phyloP scores from a whole-genome alignment of 1,140 invertebrate species.

The Drosophila pruinosa region DNA sequence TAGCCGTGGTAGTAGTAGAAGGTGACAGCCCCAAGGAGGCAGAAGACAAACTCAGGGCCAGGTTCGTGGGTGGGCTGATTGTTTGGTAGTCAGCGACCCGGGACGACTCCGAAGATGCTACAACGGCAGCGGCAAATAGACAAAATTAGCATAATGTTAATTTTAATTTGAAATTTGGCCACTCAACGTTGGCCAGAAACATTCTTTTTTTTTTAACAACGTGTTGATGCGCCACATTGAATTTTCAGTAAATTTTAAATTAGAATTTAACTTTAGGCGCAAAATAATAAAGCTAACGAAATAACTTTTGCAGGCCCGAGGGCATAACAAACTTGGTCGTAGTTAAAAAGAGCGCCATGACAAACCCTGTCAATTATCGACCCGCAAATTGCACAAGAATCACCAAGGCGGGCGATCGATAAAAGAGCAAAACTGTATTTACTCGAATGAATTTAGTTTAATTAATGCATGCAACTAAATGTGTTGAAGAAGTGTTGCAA shows the following conservation, averaged over 20 bases:
- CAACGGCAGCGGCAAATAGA: slow-evolving; percentile 50
- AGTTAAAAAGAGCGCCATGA: not conserved
- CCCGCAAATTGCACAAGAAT: not conserved
- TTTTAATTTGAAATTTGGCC: slow-evolving; percentile 79
- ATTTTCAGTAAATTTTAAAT: slow-evolving; percentile 39
- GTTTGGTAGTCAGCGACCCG: slow-evolving; percentile 71
- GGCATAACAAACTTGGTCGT: not conserved
- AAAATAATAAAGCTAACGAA: not conserved
- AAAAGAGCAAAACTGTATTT: not conserved
- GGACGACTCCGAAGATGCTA: slow-evolving; percentile 35
- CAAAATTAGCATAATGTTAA: slow-evolving; percentile 77
- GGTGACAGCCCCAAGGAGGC: slow-evolving; percentile 32
- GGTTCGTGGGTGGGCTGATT: slow-evolving; percentile 64
- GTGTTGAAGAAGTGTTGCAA: slow-evolving; percentile 14
- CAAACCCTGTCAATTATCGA: not conserved
- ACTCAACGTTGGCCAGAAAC: slow-evolving; percentile 65
- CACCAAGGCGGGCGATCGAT: not conserved
- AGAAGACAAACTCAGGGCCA: slow-evolving; percentile 12
- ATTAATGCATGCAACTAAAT: slow-evolving; percentile 9
- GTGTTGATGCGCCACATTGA: slow-evolving; percentile 76
- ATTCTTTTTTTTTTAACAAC: slow-evolving; percentile 73
- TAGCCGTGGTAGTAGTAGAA: no score
- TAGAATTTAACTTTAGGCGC: slow-evolving; percentile 3
- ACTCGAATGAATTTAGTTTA: not conserved
- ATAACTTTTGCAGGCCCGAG: not conserved